Evolutionary conservation across 2,797 vertebrate species (phyloP).

Genomic region (Pseudocheirus occidentalis): DNA sequence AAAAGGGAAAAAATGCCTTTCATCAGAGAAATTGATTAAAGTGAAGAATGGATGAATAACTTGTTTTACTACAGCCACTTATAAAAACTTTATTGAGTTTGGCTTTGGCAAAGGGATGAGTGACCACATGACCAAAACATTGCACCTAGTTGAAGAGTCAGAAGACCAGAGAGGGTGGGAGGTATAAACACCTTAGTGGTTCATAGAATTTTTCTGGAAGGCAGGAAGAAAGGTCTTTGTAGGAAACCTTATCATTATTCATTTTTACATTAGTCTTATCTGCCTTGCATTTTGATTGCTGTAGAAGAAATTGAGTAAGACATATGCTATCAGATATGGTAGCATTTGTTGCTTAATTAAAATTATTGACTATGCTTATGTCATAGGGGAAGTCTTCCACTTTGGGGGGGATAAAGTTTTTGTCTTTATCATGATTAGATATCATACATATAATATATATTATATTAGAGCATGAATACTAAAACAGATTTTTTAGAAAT

Average conservation of each 20-base stretch:
- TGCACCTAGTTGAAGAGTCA: not conserved
- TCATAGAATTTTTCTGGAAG: constrained; percentile 35
- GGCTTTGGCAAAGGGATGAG: not conserved
- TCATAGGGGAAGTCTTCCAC: constrained; percentile 80
- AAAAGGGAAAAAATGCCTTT: too few species aligned
- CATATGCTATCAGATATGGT: constrained; percentile 69
- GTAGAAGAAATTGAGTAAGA: constrained; percentile 55
- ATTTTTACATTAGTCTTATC: constrained; percentile 70
- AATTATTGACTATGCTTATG: constrained; percentile 71
- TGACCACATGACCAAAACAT: not conserved
- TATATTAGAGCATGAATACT: constrained; percentile 26
- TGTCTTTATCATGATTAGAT: too few species aligned
- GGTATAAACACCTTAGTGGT: not conserved
- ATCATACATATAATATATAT: too few species aligned
- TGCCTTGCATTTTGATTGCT: constrained; percentile 74
- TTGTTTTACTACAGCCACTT: not conserved
- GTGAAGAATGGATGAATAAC: not conserved
- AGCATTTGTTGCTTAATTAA: constrained; percentile 78
- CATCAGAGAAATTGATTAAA: not conserved
- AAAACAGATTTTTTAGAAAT: constrained; percentile 23
- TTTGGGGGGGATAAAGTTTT: constrained; percentile 66
- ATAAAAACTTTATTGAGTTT: not conserved
- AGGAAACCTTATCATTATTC: constrained; percentile 67
- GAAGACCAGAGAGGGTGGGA: not conserved
- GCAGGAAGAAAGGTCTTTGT: constrained; percentile 32